These are phyloP conservation scores for Spheniscus humboldti DNA, from an alignment of 2,797 vertebrate genomes.

Conservation along the genomic window DNA sequence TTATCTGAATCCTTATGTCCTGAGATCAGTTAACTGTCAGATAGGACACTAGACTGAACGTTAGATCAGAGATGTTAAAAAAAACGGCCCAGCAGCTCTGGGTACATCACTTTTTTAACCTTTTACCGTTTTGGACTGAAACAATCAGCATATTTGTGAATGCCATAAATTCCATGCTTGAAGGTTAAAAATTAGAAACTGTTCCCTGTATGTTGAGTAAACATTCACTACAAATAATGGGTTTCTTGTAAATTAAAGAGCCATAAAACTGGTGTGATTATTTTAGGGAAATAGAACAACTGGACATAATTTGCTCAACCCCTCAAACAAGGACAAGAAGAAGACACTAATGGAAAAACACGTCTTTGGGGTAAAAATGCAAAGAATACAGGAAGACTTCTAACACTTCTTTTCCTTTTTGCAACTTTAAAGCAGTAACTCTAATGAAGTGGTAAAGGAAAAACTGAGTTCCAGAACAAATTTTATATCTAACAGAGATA, in stretches of 20 bases:
- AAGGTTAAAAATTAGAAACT: neutral
- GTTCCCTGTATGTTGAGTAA: neutral
- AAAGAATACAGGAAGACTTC: neutral
- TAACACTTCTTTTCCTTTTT: neutral
- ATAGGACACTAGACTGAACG: rapidly evolving
- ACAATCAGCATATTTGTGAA: rapidly evolving
- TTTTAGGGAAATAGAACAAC: neutral
- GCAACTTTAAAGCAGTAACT: neutral
- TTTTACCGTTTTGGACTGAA: neutral
- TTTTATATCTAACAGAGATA: neutral
- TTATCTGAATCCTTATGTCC: no score
- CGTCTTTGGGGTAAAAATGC: neutral
- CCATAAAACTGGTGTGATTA: neutral
- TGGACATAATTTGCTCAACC: neutral
- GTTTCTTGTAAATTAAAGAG: neutral
- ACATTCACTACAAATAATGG: neutral
- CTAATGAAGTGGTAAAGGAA: neutral
- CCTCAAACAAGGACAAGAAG: neutral
- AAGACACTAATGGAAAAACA: neutral
- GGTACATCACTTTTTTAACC: neutral
- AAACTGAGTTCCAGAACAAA: neutral
- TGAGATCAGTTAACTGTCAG: neutral
- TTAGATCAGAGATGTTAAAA: neutral
- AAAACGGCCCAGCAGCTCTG: neutral
- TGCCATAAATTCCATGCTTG: neutral